phyloP scores from a whole-genome alignment of 1,140 invertebrate genomes.

The Drosophila erecta region DNA sequence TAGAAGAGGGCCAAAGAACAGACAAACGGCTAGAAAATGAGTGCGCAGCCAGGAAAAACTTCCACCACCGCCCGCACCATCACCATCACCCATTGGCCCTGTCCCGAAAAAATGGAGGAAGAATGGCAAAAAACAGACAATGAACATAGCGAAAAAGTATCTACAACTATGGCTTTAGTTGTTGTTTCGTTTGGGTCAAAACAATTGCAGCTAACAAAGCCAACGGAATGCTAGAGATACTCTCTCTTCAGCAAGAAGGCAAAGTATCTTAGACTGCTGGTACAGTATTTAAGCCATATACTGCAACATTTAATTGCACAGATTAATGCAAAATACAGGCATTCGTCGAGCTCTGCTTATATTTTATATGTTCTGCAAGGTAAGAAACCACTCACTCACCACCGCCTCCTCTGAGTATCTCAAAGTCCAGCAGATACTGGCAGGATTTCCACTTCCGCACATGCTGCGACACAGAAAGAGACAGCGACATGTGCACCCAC shows the following conservation, averaged over 20 bases:
- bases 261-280: slow-evolving; percentile 1
- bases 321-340: neutral
- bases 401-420: slow-evolving; percentile 6
- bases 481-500: slow-evolving; percentile 41
- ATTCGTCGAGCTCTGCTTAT: too few relatives aligned
- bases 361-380: too few relatives aligned
- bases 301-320: too few relatives aligned
- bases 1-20: neutral
- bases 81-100: slow-evolving; percentile 1
- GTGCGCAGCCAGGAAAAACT: slow-evolving; percentile 22
- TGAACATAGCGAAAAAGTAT: slow-evolving; percentile 44
- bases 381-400: too few relatives aligned
- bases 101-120: neutral
- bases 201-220: slow-evolving; percentile 56
- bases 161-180: slow-evolving; percentile 42
- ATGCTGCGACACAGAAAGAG: slow-evolving; percentile 5
- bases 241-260: neutral
- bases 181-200: slow-evolving; percentile 32
- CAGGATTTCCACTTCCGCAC: slow-evolving; percentile 5
- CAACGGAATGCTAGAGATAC: slow-evolving; percentile 28
- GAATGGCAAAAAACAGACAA: slow-evolving; percentile 27
- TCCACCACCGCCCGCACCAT: neutral
- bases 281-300: neutral
- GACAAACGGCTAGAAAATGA: slow-evolving; percentile 24
- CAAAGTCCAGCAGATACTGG: neutral